phyloP scores from a whole-genome alignment of 2,113 vertebrate species.

The Anguilla rostrata region DNA sequence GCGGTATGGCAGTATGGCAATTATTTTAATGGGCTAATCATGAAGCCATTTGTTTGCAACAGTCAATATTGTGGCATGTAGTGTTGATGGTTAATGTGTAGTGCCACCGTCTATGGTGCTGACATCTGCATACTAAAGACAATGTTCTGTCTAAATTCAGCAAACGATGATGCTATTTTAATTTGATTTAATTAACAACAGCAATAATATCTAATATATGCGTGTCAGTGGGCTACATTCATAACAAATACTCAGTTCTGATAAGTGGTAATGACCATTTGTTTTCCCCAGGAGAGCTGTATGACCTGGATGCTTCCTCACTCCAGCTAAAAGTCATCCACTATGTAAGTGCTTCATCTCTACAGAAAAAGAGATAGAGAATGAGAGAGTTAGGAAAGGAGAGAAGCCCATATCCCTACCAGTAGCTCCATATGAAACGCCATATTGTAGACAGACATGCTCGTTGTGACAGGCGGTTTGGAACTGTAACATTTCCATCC shows the following conservation, averaged over 20 bases:
- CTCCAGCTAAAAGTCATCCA: slow-evolving; percentile 48
- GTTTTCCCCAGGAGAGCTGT: neutral
- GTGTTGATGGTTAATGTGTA: neutral
- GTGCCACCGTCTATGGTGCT: neutral
- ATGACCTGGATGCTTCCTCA: slow-evolving; percentile 1
- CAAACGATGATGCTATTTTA: neutral
- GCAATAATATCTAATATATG: neutral
- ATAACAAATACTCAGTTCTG: neutral
- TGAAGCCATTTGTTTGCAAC: neutral
- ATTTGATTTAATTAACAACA: neutral
- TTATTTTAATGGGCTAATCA: neutral
- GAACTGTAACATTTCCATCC: too few relatives aligned
- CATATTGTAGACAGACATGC: too few relatives aligned
- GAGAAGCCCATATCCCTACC: neutral
- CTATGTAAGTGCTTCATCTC: slow-evolving; percentile 66
- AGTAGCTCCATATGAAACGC: neutral
- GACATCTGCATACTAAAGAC: too few relatives aligned
- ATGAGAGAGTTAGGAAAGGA: neutral
- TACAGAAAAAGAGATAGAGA: neutral
- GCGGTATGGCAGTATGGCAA: neutral
- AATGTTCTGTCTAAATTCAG: neutral
- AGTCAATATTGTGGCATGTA: neutral
- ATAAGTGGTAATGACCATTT: neutral
- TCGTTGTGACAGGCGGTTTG: too few relatives aligned
- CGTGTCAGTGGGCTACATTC: neutral